phyloP scores from a whole-genome alignment of 2,113 vertebrate genomes.

The Sakesphorus luctuosus region DNA sequence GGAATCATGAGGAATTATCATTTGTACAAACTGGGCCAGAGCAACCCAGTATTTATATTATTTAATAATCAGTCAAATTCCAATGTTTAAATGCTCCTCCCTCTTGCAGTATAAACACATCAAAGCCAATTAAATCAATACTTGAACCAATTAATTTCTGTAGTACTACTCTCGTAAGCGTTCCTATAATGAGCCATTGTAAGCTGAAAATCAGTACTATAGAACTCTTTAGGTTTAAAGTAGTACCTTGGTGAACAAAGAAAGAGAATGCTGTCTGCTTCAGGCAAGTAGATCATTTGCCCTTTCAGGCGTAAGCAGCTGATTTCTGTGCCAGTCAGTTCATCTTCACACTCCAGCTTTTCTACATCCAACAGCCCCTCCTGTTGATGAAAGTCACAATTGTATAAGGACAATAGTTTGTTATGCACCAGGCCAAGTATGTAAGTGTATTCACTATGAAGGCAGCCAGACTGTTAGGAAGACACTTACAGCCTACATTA shows the following conservation, averaged over 20 bases:
- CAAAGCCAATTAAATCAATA: not conserved
- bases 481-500: not conserved
- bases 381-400: slow-evolving; percentile 69
- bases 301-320: slow-evolving; percentile 97
- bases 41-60: not conserved
- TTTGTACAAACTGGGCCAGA: not conserved
- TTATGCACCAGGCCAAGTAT: not conserved
- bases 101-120: not conserved
- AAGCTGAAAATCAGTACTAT: not conserved
- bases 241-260: slow-evolving; percentile 98
- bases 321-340: slow-evolving; percentile 96
- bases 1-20: not conserved
- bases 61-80: not conserved
- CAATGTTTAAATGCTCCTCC: not conserved
- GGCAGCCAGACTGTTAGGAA: not conserved
- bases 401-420: not conserved
- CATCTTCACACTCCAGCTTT: slow-evolving; percentile 92
- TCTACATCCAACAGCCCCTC: slow-evolving; percentile 96
- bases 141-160: not conserved
- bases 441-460: not conserved
- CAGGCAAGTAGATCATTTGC: slow-evolving; percentile 98
- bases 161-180: not conserved
- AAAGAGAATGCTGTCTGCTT: slow-evolving; percentile 98
- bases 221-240: not conserved
- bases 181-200: not conserved